These are phyloP conservation scores for Agrochola macilenta DNA, from an alignment of 2,888 invertebrate species.

Conservation along the genomic window DNA sequence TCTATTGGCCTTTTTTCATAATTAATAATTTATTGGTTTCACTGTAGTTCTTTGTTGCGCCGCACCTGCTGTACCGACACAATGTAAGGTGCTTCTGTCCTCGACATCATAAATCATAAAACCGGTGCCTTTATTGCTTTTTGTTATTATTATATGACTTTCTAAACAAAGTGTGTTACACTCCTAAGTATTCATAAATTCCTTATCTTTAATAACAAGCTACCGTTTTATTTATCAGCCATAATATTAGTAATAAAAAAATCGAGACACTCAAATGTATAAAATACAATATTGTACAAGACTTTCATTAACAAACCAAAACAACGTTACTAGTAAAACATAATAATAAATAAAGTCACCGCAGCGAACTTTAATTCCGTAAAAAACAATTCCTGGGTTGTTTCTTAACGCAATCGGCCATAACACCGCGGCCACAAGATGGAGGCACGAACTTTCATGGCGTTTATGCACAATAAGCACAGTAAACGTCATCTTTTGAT, in stretches of 20 bases:
- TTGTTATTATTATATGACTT: slow-evolving; percentile 43
- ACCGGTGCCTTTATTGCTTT: slow-evolving; percentile 60
- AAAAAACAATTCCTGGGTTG: slow-evolving; percentile 76
- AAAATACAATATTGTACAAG: slow-evolving; percentile 44
- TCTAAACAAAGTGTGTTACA: slow-evolving; percentile 28
- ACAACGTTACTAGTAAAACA: slow-evolving; percentile 53
- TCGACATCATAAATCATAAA: slow-evolving; percentile 82
- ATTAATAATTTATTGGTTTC: slow-evolving; percentile 90
- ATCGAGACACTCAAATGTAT: slow-evolving; percentile 13
- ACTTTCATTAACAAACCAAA: slow-evolving; percentile 53
- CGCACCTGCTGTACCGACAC: slow-evolving; percentile 79
- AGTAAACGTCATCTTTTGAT: slow-evolving; percentile 80
- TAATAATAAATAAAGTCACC: slow-evolving; percentile 69
- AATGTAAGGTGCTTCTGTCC: slow-evolving; percentile 87
- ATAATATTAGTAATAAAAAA: slow-evolving; percentile 6
- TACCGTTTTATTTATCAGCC: slow-evolving; percentile 36
- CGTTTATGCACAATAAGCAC: slow-evolving; percentile 80
- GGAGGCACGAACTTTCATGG: slow-evolving; percentile 73
- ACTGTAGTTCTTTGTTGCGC: slow-evolving; percentile 80
- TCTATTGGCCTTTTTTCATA: slow-evolving; percentile 87
- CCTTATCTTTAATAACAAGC: slow-evolving; percentile 21
- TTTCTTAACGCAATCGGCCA: slow-evolving; percentile 79
- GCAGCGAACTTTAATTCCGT: slow-evolving; percentile 70
- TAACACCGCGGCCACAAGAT: slow-evolving; percentile 78
- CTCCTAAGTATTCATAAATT: slow-evolving; percentile 45